Evolutionary conservation across 2,888 invertebrate species (phyloP).

Genomic region (Coelopa pilipes): DNA sequence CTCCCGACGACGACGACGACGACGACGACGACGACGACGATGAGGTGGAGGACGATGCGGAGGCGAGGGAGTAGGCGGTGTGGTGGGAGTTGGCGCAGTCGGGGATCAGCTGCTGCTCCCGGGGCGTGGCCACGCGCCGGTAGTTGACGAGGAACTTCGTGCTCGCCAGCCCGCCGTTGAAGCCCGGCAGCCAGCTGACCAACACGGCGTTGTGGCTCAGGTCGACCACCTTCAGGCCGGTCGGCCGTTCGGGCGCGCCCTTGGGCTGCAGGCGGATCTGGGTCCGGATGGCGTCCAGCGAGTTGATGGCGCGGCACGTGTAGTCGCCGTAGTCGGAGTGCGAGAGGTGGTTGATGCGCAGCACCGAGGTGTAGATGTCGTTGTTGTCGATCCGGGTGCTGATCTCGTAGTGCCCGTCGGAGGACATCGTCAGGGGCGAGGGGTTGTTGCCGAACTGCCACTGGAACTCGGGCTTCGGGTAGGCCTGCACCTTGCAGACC

Average conservation of each 20-base stretch:
- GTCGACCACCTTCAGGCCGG: slow-evolving; percentile 76
- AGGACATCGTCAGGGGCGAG: slow-evolving; percentile 80
- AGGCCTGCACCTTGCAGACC: slow-evolving; percentile 88
- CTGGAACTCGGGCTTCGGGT: slow-evolving; percentile 91
- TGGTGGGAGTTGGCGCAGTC: slow-evolving; percentile 69
- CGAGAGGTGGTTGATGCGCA: slow-evolving; percentile 78
- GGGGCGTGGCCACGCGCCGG: slow-evolving; percentile 73
- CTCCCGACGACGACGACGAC: slow-evolving; percentile 60
- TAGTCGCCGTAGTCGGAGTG: slow-evolving; percentile 91
- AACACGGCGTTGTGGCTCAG: slow-evolving; percentile 83
- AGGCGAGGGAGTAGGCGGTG: slow-evolving; percentile 39
- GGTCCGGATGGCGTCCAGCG: slow-evolving; percentile 80
- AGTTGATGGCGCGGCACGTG: slow-evolving; percentile 86
- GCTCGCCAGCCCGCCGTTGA: slow-evolving; percentile 86
- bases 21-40: slow-evolving; percentile 35
- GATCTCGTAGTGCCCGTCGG: slow-evolving; percentile 87
- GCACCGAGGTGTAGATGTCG: slow-evolving; percentile 84
- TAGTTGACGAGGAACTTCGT: slow-evolving; percentile 90
- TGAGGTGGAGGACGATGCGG: slow-evolving; percentile 38
- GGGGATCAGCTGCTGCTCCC: slow-evolving; percentile 71
- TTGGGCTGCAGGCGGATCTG: slow-evolving; percentile 86
- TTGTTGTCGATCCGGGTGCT: slow-evolving; percentile 83
- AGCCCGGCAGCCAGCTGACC: slow-evolving; percentile 88
- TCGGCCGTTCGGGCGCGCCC: slow-evolving; percentile 86
- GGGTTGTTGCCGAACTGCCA: slow-evolving; percentile 85